A percentile compares a stretch with the other conserved stretches of the same genome.
These are phyloP conservation scores for Drosophila nigrodunni DNA, from an alignment of 1,140 invertebrate genomes.

Conservation along the genomic window DNA sequence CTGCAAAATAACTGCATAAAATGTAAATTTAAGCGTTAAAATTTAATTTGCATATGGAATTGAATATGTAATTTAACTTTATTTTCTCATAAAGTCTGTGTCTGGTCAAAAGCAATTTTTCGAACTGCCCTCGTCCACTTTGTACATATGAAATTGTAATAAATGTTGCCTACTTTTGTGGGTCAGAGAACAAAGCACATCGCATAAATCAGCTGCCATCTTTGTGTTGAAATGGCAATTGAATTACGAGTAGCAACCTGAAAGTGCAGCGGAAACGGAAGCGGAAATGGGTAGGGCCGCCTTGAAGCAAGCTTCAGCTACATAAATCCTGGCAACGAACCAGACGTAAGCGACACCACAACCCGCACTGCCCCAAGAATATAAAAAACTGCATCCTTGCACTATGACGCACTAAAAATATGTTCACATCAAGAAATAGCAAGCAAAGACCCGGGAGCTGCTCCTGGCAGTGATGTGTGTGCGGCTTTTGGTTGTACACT, in stretches of 20 bases:
- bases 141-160: slow-evolving; percentile 13
- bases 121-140: slow-evolving; percentile 2
- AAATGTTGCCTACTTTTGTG: slow-evolving; percentile 45
- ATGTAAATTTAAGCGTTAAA: no score
- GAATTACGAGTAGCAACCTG: slow-evolving; percentile 70
- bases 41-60: no score
- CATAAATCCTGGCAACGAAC: slow-evolving; percentile 64
- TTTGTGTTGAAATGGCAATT: slow-evolving; percentile 61
- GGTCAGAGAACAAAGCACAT: slow-evolving; percentile 29
- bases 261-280: slow-evolving; percentile 43
- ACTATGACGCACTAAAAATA: slow-evolving; percentile 24
- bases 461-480: slow-evolving; percentile 6
- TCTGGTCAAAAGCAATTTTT: neutral
- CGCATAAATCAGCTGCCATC: slow-evolving; percentile 54
- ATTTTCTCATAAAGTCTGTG: no score
- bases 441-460: neutral
- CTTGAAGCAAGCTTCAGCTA: slow-evolving; percentile 45
- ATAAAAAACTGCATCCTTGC: slow-evolving; percentile 4
- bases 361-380: neutral
- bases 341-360: slow-evolving; percentile 27
- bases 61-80: no score
- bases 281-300: slow-evolving; percentile 51
- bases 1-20: no score
- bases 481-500: neutral
- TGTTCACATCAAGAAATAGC: slow-evolving; percentile 27